Conservation (phyloP, 2,888 invertebrate species). For the Neocrepidodera transversa region DNA sequence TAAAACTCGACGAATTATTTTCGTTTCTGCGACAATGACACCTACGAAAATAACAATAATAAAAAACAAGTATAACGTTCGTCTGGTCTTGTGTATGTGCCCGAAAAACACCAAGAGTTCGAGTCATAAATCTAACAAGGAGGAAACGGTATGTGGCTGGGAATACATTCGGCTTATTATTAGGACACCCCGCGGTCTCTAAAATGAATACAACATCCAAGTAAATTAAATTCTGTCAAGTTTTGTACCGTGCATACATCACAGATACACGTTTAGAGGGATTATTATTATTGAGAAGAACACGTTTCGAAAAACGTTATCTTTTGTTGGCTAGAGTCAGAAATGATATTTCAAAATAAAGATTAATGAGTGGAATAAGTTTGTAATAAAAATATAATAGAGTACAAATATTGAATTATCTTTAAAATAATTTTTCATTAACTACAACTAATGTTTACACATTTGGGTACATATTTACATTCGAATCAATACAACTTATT, state of each 20-base stretch:
- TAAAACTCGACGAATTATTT: no score
- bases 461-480: no score
- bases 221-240: constrained; percentile 35
- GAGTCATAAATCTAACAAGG: constrained; percentile 21
- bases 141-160: constrained; percentile 22
- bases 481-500: no score
- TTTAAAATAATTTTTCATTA: no score
- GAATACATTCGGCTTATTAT: constrained; percentile 31
- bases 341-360: no score
- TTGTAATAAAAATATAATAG: no score
- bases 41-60: constrained; percentile 6
- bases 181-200: constrained; percentile 34
- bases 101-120: background rate
- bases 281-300: background rate
- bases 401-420: no score
- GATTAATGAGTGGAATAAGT: no score
- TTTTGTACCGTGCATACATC: constrained; percentile 26
- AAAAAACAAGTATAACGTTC: constrained; percentile 9
- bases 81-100: constrained; percentile 7
- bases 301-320: background rate
- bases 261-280: background rate
- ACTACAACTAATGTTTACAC: no score
- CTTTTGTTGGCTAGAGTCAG: background rate
- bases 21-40: constrained; percentile 13
- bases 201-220: constrained; percentile 32